phyloP scores from a whole-genome alignment of 2,888 invertebrate genomes.

The Tuta absoluta region DNA sequence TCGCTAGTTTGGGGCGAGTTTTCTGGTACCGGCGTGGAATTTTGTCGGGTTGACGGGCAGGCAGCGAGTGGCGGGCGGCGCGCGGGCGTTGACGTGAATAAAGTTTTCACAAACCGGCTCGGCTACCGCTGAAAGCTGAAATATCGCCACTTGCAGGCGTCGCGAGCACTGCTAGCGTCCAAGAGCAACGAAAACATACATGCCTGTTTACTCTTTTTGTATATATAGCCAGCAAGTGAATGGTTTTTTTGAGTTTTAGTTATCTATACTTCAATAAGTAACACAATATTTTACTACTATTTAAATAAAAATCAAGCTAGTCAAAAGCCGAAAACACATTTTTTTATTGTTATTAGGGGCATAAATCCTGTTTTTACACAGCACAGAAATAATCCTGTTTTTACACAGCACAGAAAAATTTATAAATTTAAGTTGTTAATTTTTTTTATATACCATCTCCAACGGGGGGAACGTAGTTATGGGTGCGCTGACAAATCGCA shows the following conservation, averaged over 20 bases:
- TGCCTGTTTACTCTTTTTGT: background rate
- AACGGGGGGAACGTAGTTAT: background rate
- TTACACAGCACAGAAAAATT: too few relatives aligned
- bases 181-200: conserved; percentile 43
- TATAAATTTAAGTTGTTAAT: too few relatives aligned
- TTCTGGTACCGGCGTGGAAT: conserved; percentile 40
- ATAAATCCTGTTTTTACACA: too few relatives aligned
- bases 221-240: background rate
- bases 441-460: background rate
- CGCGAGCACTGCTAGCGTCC: conserved; percentile 52
- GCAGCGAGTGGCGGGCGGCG: conserved; percentile 37
- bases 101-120: conserved; percentile 64
- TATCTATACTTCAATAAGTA: background rate
- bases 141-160: conserved; percentile 72
- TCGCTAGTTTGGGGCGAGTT: conserved; percentile 40
- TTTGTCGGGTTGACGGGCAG: conserved; percentile 61
- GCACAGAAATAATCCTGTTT: too few relatives aligned
- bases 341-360: too few relatives aligned
- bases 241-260: too few relatives aligned
- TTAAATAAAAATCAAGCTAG: too few relatives aligned
- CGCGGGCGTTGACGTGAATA: conserved; percentile 59
- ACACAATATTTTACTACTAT: too few relatives aligned
- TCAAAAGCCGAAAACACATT: too few relatives aligned
- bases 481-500: conserved; percentile 54
- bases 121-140: conserved; percentile 46